Conservation (phyloP, 2,113 vertebrate species). For the Zosterops japonicus region DNA sequence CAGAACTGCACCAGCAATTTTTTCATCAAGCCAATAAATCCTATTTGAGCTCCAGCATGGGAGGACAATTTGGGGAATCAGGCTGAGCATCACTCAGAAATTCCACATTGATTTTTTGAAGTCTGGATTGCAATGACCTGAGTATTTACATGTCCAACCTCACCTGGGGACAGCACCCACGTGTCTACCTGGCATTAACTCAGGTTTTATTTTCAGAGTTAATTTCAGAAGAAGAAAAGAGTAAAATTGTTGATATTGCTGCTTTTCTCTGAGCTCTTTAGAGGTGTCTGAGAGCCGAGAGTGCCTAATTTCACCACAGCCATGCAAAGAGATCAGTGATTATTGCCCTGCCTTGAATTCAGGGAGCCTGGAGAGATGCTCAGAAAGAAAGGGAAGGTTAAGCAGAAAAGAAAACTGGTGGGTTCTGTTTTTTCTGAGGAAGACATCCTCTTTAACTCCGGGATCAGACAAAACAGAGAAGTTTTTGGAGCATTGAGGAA, state of each 20-base stretch:
- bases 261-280: background rate
- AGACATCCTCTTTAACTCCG: background rate
- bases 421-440: background rate
- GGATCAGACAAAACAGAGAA: conserved; percentile 14
- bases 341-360: background rate
- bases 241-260: background rate
- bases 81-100: background rate
- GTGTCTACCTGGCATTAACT: background rate
- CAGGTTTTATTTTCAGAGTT: background rate
- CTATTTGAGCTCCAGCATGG: background rate
- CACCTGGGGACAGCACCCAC: background rate
- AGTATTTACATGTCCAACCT: background rate
- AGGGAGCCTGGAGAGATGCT: background rate
- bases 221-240: background rate
- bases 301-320: background rate
- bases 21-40: background rate
- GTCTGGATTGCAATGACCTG: background rate
- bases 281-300: background rate
- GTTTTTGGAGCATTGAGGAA: background rate
- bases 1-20: background rate
- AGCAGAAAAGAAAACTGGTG: background rate
- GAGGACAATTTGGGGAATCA: background rate
- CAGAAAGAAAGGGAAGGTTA: background rate
- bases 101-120: background rate
- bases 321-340: background rate